A percentile compares a stretch with the other conserved stretches of the same genome.
These are phyloP conservation scores for Ruditapes philippinarum DNA, from an alignment of 1,140 invertebrate species.

Conservation along the genomic window DNA sequence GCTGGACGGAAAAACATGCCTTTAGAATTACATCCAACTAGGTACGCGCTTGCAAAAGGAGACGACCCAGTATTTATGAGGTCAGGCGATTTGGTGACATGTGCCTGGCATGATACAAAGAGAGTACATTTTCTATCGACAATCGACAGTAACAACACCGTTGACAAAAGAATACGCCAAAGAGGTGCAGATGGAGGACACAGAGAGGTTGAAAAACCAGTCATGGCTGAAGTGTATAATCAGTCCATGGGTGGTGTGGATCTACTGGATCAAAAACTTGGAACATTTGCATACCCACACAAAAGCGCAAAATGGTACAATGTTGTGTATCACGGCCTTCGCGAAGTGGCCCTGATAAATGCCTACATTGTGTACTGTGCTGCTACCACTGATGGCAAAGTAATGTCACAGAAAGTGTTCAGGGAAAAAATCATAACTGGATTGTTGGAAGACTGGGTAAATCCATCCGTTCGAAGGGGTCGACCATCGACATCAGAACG, in stretches of 20 bases:
- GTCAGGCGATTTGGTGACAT: neutral
- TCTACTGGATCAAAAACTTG: slow-evolving; percentile 17
- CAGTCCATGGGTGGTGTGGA: slow-evolving; percentile 55
- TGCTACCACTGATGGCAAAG: neutral
- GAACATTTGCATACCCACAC: slow-evolving; percentile 23
- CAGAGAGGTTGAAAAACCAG: slow-evolving; percentile 15
- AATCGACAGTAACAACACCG: neutral
- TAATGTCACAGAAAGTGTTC: neutral
- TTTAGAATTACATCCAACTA: neutral
- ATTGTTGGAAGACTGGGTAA: neutral
- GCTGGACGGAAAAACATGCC: slow-evolving; percentile 13
- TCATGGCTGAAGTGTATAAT: slow-evolving; percentile 36
- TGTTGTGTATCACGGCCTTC: slow-evolving; percentile 25
- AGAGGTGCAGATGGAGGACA: neutral
- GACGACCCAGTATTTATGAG: slow-evolving; percentile 52
- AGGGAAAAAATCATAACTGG: slow-evolving; percentile 18
- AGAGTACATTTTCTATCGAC: slow-evolving; percentile 42
- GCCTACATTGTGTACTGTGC: slow-evolving; percentile 45
- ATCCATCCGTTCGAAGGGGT: neutral
- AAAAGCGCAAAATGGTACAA: slow-evolving; percentile 53
- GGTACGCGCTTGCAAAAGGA: neutral
- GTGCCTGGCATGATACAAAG: slow-evolving; percentile 51
- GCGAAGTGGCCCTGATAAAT: slow-evolving; percentile 56
- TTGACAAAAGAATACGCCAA: neutral
- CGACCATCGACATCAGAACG: neutral